Percentiles rank a stretch among this genome's conserved stretches.
Evolutionary conservation across 2,888 invertebrate genomes (phyloP).

Genomic region (Philhelius pedissequus): DNA sequence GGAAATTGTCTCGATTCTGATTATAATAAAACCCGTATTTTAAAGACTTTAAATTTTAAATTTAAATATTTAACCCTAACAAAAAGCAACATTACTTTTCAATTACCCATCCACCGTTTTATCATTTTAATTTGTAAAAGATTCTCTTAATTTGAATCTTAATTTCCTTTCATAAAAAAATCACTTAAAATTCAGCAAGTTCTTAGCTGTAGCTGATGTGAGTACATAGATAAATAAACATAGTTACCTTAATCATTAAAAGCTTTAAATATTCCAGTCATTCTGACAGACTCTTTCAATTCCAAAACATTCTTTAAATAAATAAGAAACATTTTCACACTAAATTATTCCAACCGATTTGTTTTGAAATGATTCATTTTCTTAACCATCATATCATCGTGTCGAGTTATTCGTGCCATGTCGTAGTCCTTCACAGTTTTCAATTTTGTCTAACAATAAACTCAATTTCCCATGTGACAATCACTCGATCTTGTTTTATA

Average conservation of each 20-base stretch:
- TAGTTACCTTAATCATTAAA: background rate
- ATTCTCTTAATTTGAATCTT: background rate
- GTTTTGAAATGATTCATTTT: constrained; percentile 41
- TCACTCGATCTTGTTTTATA: constrained; percentile 43
- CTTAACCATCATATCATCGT: background rate
- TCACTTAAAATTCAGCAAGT: background rate
- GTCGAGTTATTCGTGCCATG: background rate
- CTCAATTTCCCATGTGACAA: constrained; percentile 57
- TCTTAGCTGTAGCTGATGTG: too few species aligned
- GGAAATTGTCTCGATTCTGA: too few species aligned
- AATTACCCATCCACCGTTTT: too few species aligned
- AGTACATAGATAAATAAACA: background rate
- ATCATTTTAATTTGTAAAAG: background rate
- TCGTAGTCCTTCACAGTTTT: constrained; percentile 4
- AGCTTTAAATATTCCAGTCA: background rate
- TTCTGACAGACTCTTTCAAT: background rate
- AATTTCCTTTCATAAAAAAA: background rate
- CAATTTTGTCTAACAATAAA: constrained; percentile 50
- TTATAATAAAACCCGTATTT: too few species aligned
- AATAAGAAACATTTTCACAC: background rate
- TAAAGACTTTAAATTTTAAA: too few species aligned
- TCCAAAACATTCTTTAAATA: background rate
- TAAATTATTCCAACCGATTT: constrained; percentile 32
- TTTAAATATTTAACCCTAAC: too few species aligned
- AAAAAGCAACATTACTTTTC: too few species aligned